Conservation (phyloP, 2,888 invertebrate genomes). For the Eristalis tenax region DNA sequence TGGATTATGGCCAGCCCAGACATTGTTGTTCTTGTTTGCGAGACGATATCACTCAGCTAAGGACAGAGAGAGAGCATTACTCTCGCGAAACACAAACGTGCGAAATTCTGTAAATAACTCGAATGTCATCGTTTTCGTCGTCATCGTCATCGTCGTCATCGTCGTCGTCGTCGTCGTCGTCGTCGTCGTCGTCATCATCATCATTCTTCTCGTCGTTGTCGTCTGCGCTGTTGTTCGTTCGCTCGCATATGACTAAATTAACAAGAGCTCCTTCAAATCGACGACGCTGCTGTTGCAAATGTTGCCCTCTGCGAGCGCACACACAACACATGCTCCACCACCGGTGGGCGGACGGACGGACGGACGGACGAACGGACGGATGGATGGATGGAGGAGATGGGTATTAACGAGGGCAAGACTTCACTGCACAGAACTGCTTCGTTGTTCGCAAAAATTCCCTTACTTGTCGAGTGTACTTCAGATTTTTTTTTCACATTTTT, state of each 20-base stretch:
- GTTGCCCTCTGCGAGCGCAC: conserved; percentile 19
- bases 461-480: conserved; percentile 65
- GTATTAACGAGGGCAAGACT: conserved; percentile 61
- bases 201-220: neutral
- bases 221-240: neutral
- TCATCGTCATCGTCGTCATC: conserved; percentile 7
- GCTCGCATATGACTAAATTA: conserved; percentile 63
- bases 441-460: conserved; percentile 57
- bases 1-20: neutral
- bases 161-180: conserved; percentile 12
- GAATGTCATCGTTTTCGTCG: conserved; percentile 47
- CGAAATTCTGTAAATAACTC: conserved; percentile 67
- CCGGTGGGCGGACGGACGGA: neutral
- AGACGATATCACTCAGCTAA: conserved; percentile 15
- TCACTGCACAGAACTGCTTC: neutral
- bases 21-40: too few species aligned
- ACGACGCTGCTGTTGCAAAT: conserved; percentile 11
- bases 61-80: conserved; percentile 21
- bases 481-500: conserved; percentile 49
- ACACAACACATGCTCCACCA: neutral
- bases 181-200: neutral
- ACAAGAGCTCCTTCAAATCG: conserved; percentile 69
- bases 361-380: neutral
- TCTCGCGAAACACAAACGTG: conserved; percentile 54
- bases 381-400: neutral